phyloP scores from a whole-genome alignment of 1,140 invertebrate genomes.

The Zaprionus taronus region DNA sequence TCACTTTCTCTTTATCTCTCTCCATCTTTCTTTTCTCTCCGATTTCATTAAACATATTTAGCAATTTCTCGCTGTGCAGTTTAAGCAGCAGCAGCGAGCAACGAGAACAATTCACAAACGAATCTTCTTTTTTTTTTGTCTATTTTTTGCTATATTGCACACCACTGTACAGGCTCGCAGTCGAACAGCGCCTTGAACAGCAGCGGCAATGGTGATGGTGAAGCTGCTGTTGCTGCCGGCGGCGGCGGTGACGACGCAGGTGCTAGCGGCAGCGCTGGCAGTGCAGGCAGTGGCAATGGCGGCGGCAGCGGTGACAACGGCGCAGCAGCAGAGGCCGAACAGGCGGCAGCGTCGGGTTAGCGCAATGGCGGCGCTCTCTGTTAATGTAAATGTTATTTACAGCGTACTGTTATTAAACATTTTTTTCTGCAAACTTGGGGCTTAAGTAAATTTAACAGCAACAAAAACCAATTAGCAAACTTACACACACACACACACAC shows the following conservation, averaged over 20 bases:
- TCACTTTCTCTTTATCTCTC: conserved; percentile 9
- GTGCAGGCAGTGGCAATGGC: conserved; percentile 8
- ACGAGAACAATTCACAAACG: conserved; percentile 15
- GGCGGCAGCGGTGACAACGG: conserved; percentile 33
- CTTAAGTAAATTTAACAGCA: conserved; percentile 31
- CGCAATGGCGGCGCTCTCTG: conserved; percentile 37
- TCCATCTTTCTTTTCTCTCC: neutral
- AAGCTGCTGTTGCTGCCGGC: conserved; percentile 26
- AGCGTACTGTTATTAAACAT: conserved; percentile 55
- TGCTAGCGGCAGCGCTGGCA: conserved; percentile 15
- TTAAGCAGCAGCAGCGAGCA: conserved; percentile 3
- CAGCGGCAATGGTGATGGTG: conserved; percentile 44
- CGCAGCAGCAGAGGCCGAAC: conserved; percentile 49
- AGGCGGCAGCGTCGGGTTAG: conserved; percentile 60
- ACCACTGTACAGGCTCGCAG: conserved; percentile 62
- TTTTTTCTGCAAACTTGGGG: conserved; percentile 49
- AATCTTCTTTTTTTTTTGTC: conserved; percentile 22
- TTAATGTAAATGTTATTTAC: conserved; percentile 68
- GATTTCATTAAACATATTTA: neutral
- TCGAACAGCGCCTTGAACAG: conserved; percentile 70
- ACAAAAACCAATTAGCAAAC: conserved; percentile 17
- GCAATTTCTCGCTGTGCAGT: conserved; percentile 1
- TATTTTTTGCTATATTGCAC: conserved; percentile 21
- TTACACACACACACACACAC: conserved; percentile 23
- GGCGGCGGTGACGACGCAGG: conserved; percentile 8